These are phyloP conservation scores for Athalia cordata DNA, from an alignment of 2,888 invertebrate genomes.

Conservation along the genomic window DNA sequence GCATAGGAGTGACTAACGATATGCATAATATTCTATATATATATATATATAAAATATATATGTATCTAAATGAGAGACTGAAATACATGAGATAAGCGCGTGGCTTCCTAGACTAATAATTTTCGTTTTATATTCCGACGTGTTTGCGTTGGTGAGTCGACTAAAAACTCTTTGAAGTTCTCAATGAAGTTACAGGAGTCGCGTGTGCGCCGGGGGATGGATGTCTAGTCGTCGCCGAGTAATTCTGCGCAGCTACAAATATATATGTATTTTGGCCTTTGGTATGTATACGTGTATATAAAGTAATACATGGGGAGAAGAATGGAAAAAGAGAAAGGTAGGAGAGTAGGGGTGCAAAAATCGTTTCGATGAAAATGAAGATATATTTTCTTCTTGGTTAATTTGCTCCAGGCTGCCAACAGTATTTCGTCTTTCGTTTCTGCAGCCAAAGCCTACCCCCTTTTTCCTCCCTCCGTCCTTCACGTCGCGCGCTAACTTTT, in stretches of 20 bases:
- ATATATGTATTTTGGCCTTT: background rate
- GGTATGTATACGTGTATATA: background rate
- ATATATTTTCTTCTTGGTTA: constrained; percentile 41
- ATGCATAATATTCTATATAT: too few species aligned
- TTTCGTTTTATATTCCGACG: constrained; percentile 39
- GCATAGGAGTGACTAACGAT: too few species aligned
- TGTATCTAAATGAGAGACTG: background rate
- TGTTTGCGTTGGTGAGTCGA: constrained; percentile 32
- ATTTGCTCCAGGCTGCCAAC: constrained; percentile 37
- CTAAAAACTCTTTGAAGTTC: constrained; percentile 40
- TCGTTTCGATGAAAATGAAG: constrained; percentile 44
- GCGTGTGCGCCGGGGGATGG: constrained; percentile 26
- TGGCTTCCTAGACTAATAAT: constrained; percentile 41
- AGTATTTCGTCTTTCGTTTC: constrained; percentile 37
- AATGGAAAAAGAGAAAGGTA: background rate
- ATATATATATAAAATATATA: too few species aligned
- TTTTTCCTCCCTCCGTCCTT: background rate
- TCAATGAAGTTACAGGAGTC: constrained; percentile 40
- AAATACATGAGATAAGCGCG: constrained; percentile 19
- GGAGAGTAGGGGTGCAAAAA: background rate
- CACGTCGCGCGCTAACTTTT: constrained; percentile 26
- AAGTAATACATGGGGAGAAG: background rate
- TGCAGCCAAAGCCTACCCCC: background rate
- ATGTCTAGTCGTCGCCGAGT: constrained; percentile 16
- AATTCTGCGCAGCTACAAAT: background rate